These are phyloP conservation scores for Sphaeridia pumilis DNA, from an alignment of 2,888 invertebrate genomes.

Conservation along the genomic window DNA sequence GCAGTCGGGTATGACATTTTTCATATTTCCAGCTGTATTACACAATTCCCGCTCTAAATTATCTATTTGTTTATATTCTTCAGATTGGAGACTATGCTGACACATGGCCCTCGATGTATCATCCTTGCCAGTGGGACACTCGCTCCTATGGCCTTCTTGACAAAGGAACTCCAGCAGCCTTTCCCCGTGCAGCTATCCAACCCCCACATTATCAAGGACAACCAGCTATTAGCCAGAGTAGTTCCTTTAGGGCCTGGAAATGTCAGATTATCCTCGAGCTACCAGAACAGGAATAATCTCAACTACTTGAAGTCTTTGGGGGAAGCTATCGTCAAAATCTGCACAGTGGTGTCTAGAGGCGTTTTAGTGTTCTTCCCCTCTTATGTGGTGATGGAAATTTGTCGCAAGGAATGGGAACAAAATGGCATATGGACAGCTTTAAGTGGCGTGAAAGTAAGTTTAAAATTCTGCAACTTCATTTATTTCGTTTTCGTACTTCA, in stretches of 20 bases:
- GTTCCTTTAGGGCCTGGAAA: constrained; percentile 42
- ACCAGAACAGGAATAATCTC: constrained; percentile 54
- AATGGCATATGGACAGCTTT: constrained; percentile 65
- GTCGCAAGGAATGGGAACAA: constrained; percentile 70
- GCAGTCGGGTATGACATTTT: constrained; percentile 60
- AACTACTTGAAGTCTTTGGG: constrained; percentile 73
- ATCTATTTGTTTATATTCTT: too few relatives aligned
- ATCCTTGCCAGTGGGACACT: constrained; percentile 95
- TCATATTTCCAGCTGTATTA: too few relatives aligned
- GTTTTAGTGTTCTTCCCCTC: constrained; percentile 94
- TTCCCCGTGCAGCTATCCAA: constrained; percentile 76
- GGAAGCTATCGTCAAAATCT: constrained; percentile 67
- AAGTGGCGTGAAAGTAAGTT: constrained; percentile 45
- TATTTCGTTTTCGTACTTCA: too few relatives aligned
- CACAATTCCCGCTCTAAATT: too few relatives aligned
- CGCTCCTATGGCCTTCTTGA: constrained; percentile 78
- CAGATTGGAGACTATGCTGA: constrained; percentile 73
- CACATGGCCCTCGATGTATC: constrained; percentile 68
- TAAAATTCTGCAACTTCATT: too few relatives aligned
- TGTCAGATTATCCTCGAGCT: constrained; percentile 24
- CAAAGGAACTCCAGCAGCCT: constrained; percentile 76
- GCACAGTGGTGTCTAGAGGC: constrained; percentile 78
- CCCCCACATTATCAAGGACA: constrained; percentile 76
- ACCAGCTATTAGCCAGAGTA: constrained; percentile 77
- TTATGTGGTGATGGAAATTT: constrained; percentile 78